phyloP scores from a whole-genome alignment of 2,797 vertebrate species.

The Arrhamphus sclerolepis region DNA sequence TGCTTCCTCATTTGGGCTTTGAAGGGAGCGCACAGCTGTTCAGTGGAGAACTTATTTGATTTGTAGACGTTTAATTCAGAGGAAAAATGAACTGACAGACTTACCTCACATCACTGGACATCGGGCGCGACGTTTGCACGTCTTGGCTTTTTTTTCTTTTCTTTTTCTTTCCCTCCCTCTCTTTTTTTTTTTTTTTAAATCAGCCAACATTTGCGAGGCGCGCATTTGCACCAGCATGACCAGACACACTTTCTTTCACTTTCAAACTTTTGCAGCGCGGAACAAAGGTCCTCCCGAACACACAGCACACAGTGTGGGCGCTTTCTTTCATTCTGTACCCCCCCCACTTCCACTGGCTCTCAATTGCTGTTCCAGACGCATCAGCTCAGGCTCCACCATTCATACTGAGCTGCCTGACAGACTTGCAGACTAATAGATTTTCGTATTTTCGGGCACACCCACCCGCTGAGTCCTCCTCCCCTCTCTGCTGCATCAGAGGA shows the following conservation, averaged over 20 bases:
- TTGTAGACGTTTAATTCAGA: constrained; percentile 28
- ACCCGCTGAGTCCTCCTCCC: constrained; percentile 45
- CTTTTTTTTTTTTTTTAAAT: constrained; percentile 17
- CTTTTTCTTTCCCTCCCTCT: background rate
- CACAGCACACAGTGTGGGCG: constrained; percentile 1
- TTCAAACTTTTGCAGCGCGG: constrained; percentile 27
- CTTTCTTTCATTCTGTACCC: background rate
- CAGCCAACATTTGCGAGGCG: constrained; percentile 31
- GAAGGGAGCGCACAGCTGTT: constrained; percentile 30
- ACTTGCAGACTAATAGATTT: constrained; percentile 48
- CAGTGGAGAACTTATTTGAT: constrained; percentile 19
- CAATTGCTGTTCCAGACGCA: constrained; percentile 10
- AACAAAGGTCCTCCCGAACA: constrained; percentile 12
- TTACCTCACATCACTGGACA: constrained; percentile 55
- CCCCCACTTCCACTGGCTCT: constrained; percentile 18
- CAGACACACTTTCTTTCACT: constrained; percentile 45
- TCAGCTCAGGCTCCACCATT: constrained; percentile 55
- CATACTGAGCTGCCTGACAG: constrained; percentile 47
- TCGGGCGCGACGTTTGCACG: constrained; percentile 31
- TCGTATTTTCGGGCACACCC: constrained; percentile 66
- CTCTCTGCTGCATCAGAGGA: constrained; percentile 17
- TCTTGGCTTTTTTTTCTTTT: constrained; percentile 26
- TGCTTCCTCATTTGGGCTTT: constrained; percentile 52
- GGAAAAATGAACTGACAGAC: constrained; percentile 35
- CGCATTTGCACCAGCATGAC: constrained; percentile 28